Percentiles rank a stretch among this genome's conserved stretches.
phyloP scores from a whole-genome alignment of 2,888 invertebrate species.

The Agapetus fuscipes region DNA sequence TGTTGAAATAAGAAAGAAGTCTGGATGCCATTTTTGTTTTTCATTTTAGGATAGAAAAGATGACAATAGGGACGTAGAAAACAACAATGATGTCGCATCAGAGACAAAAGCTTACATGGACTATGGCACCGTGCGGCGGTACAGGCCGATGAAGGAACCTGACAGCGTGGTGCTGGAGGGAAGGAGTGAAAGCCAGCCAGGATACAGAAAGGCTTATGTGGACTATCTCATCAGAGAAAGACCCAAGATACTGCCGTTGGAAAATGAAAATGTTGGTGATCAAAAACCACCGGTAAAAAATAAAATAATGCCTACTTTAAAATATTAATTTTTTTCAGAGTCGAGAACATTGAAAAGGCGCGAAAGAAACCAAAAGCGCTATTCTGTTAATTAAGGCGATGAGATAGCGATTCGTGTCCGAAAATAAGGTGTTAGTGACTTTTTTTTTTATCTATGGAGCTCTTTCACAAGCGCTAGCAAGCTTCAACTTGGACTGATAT shows the following conservation, averaged over 20 bases:
- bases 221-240: constrained; percentile 34
- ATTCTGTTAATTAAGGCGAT: too few relatives aligned
- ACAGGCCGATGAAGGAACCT: constrained; percentile 7
- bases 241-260: too few relatives aligned
- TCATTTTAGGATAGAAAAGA: background rate
- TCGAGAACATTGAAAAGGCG: too few relatives aligned
- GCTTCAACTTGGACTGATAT: too few relatives aligned
- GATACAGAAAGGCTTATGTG: constrained; percentile 37
- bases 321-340: too few relatives aligned
- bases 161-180: constrained; percentile 20
- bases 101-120: background rate
- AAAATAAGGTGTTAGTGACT: too few relatives aligned
- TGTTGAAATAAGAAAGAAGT: background rate
- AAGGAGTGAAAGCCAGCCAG: constrained; percentile 33
- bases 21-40: constrained; percentile 1
- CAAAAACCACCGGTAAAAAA: constrained; percentile 9
- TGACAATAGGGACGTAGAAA: background rate
- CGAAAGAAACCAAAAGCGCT: too few relatives aligned
- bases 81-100: constrained; percentile 1
- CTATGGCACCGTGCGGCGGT: background rate
- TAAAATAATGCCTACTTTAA: too few relatives aligned
- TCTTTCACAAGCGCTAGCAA: too few relatives aligned
- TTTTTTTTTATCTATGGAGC: too few relatives aligned
- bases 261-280: too few relatives aligned
- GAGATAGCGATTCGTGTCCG: too few relatives aligned